Evolutionary conservation across 1,140 invertebrate genomes (phyloP).

Genomic region (Leptopilina clavipes): DNA sequence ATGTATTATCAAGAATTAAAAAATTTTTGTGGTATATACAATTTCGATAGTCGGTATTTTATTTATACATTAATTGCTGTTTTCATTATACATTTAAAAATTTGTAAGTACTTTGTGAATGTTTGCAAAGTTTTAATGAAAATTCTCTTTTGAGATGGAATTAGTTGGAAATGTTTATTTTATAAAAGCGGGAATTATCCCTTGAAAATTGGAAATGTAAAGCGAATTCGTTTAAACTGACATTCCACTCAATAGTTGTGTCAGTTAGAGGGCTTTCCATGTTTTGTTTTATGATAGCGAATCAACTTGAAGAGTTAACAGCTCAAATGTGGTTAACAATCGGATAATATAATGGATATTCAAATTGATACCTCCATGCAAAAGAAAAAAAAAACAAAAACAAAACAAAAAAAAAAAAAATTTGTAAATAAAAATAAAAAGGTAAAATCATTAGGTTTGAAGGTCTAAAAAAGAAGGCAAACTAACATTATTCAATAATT

Average conservation of each 20-base stretch:
- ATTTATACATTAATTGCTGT: not conserved
- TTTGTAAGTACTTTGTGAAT: not conserved
- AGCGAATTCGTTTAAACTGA: not conserved
- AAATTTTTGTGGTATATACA: no score
- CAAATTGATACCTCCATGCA: not conserved
- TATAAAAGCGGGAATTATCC: not conserved
- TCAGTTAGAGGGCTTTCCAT: not conserved
- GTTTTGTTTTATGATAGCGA: not conserved
- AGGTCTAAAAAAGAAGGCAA: no score
- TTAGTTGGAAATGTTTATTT: not conserved
- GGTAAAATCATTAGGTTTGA: no score
- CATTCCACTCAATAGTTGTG: not conserved
- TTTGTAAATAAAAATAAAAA: no score
- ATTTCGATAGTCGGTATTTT: no score
- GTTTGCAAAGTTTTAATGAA: not conserved
- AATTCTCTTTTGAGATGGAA: not conserved
- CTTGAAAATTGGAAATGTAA: not conserved
- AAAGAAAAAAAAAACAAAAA: no score
- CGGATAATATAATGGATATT: not conserved
- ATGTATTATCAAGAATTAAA: no score
- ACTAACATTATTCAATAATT: no score
- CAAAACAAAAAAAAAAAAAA: no score
- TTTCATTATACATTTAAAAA: not conserved
- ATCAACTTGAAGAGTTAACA: slow-evolving; percentile 14
- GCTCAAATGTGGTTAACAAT: not conserved